Evolutionary conservation across 92 coral and sea anemone genomes (phyloP), one percentile per base, ranked within the genome.

Genomic region (Ricordea florida): DNA sequence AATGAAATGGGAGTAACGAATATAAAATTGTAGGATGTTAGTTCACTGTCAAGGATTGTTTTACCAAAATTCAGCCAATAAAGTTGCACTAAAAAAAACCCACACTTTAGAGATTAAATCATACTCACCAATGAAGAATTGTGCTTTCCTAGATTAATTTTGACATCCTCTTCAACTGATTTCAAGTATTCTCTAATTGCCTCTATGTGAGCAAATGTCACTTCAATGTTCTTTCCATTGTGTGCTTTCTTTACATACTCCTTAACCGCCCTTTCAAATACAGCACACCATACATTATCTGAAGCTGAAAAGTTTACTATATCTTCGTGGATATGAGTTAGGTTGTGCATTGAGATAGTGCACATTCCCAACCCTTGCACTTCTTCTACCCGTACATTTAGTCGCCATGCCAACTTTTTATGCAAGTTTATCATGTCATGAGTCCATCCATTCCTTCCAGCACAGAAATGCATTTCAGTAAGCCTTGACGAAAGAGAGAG

Each of bases 391-490:
- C 13, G 35, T 72, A 73, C 62, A 55, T 81, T 81, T 34, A 81
- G 62, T 62, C 82, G 64, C 82, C 82, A 73, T 37, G 81, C 81
- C 50, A 81, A 51, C 25, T 81, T 72, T 17, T 47, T 23, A 67
- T 81, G 87, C 64, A 62, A 33, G 16, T 58, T 52, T 36, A 74
- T 86, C 83, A 86, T 80, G 13, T 46, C 38, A 3, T 32, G 48
- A 55, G 80, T 59, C 87, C 87, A 86, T 0, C 65, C 87, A 52
- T 44, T 86, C 44, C 87, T 42, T 44, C 91, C 91, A 74, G 34
- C 72, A 50, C 72, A 52, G 21, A 81, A 81, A 57, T 81, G 87
- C 34, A 72, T 29, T 42, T 81, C 82, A 16, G 87, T 81, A 20
- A 81, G 46, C 27, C 81, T 62, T 53, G 80, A 63, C 36, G 72